phyloP scores from a whole-genome alignment of 2,113 vertebrate species.

The Rallus limicola region DNA sequence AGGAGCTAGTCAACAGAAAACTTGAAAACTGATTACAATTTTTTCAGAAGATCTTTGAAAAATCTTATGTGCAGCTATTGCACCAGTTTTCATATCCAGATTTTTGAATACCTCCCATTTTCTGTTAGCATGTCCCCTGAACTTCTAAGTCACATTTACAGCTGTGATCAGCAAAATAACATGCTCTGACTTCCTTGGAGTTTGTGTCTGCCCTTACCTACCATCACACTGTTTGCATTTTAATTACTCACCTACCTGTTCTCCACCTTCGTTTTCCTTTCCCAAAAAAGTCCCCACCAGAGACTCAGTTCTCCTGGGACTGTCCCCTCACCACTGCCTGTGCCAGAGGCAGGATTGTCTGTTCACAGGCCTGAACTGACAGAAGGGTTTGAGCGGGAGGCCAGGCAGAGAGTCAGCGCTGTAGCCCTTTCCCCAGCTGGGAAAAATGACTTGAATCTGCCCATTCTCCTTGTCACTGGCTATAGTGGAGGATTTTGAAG shows the following conservation, averaged over 20 bases:
- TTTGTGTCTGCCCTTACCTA: not conserved
- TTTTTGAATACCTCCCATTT: not conserved
- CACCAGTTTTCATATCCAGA: not conserved
- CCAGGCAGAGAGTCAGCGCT: accelerated
- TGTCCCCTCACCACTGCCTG: not conserved
- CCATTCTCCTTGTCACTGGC: not conserved
- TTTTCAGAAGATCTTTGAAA: not conserved
- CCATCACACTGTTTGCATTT: not conserved
- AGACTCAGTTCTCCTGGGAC: not conserved
- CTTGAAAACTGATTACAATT: not conserved
- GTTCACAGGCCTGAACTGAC: not conserved
- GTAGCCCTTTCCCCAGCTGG: not conserved
- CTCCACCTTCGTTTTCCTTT: not conserved
- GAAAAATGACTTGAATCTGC: not conserved
- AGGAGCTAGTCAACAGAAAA: not conserved
- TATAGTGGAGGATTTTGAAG: not conserved
- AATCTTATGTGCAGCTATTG: not conserved
- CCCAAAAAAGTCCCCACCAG: not conserved
- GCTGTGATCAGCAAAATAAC: not conserved
- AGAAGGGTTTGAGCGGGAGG: not conserved
- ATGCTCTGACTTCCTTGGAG: not conserved
- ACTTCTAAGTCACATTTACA: not conserved
- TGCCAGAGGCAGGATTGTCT: not conserved
- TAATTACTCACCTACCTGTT: not conserved
- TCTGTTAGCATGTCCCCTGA: not conserved